Evolutionary conservation across 2,888 invertebrate genomes (phyloP).

Genomic region (Parnassius smintheus): DNA sequence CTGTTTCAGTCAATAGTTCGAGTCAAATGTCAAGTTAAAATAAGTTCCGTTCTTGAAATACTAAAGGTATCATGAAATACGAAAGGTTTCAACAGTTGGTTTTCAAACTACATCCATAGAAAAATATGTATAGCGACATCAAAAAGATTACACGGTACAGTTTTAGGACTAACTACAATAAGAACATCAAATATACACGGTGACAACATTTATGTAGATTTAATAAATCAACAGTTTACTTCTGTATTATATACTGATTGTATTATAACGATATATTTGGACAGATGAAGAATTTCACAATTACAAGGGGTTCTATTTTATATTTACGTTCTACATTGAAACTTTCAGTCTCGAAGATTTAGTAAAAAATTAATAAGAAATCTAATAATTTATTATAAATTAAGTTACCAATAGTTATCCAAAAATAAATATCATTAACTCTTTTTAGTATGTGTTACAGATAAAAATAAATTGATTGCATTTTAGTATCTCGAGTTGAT

Average conservation of each 20-base stretch:
- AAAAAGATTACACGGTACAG: constrained; percentile 55
- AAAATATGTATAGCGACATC: constrained; percentile 52
- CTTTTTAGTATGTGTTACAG: constrained; percentile 14
- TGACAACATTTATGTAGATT: constrained; percentile 28
- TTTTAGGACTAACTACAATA: constrained; percentile 35
- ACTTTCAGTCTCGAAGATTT: constrained; percentile 27
- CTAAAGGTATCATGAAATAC: constrained; percentile 8
- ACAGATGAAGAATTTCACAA: constrained; percentile 14
- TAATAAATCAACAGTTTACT: constrained; percentile 5
- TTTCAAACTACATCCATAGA: constrained; percentile 41
- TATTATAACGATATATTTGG: constrained; percentile 8
- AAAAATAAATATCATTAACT: constrained; percentile 26
- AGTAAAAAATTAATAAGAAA: constrained; percentile 22
- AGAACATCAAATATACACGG: constrained; percentile 31
- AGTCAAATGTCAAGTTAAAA: constrained; percentile 2
- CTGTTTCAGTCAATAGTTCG: constrained; percentile 14
- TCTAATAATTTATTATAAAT: constrained; percentile 22
- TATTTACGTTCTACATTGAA: constrained; percentile 14
- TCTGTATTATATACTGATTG: constrained; percentile 5
- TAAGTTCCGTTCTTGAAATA: neutral
- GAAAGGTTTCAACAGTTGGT: constrained; percentile 26
- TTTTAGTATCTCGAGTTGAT: constrained; percentile 3
- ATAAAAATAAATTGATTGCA: constrained; percentile 17
- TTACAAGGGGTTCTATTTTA: constrained; percentile 12
- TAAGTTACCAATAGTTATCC: constrained; percentile 24